phyloP scores from a whole-genome alignment of 2,888 invertebrate genomes.

The Chymomyza amoena region DNA sequence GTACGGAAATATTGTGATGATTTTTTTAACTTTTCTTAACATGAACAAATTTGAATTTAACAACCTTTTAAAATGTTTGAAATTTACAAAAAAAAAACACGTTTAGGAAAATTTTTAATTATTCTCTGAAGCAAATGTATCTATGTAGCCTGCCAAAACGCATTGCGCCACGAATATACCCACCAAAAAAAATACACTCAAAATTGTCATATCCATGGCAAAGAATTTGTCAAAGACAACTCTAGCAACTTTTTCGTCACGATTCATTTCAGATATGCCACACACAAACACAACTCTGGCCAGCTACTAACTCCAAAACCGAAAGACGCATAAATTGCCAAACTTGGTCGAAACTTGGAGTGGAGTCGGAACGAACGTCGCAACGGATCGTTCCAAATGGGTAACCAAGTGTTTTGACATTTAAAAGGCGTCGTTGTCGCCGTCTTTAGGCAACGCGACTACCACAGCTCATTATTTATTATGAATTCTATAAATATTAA shows the following conservation, averaged over 20 bases:
- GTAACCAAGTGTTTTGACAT: constrained; percentile 57
- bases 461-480: constrained; percentile 75
- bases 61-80: too few species aligned
- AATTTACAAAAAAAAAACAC: too few species aligned
- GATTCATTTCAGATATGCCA: constrained; percentile 68
- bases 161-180: not conserved
- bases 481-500: constrained; percentile 79
- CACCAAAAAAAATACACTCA: not conserved
- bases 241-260: constrained; percentile 48
- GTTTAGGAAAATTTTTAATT: too few species aligned
- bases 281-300: constrained; percentile 57
- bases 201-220: constrained; percentile 1
- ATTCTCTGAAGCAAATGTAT: too few species aligned
- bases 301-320: constrained; percentile 45
- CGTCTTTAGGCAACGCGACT: constrained; percentile 22
- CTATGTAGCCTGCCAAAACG: not conserved
- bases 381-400: too few species aligned
- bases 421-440: constrained; percentile 56
- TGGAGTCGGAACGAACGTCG: too few species aligned
- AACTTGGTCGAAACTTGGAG: constrained; percentile 43
- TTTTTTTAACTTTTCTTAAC: too few species aligned
- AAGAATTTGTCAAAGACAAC: constrained; percentile 74
- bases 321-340: constrained; percentile 63
- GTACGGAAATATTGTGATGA: too few species aligned
- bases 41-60: too few species aligned